Conservation (phyloP, 2,888 invertebrate species). For the Ryuthela nishihirai region DNA sequence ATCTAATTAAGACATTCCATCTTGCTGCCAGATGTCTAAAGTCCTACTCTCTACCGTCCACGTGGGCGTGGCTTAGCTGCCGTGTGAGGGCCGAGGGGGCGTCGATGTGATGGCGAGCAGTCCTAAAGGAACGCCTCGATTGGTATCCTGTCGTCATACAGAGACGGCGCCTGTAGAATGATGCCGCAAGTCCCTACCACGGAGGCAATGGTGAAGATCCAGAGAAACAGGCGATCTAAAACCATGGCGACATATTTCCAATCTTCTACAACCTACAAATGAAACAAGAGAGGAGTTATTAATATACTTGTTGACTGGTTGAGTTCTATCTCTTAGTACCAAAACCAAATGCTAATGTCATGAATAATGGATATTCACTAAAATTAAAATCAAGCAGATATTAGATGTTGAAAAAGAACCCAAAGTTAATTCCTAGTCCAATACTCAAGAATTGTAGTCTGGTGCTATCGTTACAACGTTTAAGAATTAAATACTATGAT, state of each 20-base stretch:
- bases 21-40: no score
- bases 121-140: conserved; percentile 31
- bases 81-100: conserved; percentile 33
- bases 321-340: no score
- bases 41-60: no score
- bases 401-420: no score
- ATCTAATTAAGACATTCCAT: no score
- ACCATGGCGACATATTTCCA: conserved; percentile 97
- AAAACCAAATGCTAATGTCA: no score
- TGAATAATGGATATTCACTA: background rate
- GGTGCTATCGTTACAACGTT: no score
- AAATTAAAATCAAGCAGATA: background rate
- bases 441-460: no score
- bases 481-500: no score
- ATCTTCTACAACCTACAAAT: conserved; percentile 82
- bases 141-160: conserved; percentile 63
- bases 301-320: no score
- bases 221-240: conserved; percentile 81
- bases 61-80: conserved; percentile 38
- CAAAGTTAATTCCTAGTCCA: no score
- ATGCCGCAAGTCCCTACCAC: conserved; percentile 76
- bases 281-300: conserved; percentile 28
- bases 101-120: no score
- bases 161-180: conserved; percentile 76
- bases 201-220: conserved; percentile 85